Conservation (phyloP, 2,797 vertebrate species). For the Acanthis flammea region DNA sequence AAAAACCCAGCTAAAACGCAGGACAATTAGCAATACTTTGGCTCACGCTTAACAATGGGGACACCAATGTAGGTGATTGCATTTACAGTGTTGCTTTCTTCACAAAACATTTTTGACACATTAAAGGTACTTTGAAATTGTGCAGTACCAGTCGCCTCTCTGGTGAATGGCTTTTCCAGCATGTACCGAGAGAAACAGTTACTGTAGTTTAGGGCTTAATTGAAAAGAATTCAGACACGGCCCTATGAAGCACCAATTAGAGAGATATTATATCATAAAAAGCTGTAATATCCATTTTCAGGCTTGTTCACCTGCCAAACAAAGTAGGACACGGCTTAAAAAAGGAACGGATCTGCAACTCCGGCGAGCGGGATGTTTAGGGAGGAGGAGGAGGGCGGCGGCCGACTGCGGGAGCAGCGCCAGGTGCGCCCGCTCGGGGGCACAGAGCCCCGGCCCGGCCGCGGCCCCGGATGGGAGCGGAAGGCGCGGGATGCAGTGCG, state of each 20-base stretch:
- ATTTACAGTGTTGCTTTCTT: slow-evolving; percentile 92
- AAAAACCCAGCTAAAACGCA: slow-evolving; percentile 95
- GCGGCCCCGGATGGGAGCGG: background rate
- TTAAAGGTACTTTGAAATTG: slow-evolving; percentile 83
- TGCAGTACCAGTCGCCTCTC: slow-evolving; percentile 79
- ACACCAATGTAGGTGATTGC: slow-evolving; percentile 96
- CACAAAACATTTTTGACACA: slow-evolving; percentile 83
- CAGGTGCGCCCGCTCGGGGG: background rate
- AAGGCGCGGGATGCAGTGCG: too few relatives aligned
- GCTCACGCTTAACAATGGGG: slow-evolving; percentile 88
- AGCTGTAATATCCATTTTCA: slow-evolving; percentile 84
- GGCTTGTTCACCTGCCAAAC: slow-evolving; percentile 75
- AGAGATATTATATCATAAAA: slow-evolving; percentile 84
- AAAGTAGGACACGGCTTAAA: slow-evolving; percentile 77
- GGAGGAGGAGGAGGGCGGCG: background rate
- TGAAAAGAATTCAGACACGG: slow-evolving; percentile 82
- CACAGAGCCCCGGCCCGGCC: background rate
- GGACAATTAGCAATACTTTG: slow-evolving; percentile 98
- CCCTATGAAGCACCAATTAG: slow-evolving; percentile 83
- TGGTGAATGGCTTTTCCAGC: slow-evolving; percentile 79
- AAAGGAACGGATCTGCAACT: slow-evolving; percentile 65
- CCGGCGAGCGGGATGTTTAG: slow-evolving; percentile 25
- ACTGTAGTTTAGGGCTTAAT: slow-evolving; percentile 81
- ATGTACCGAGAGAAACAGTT: slow-evolving; percentile 77
- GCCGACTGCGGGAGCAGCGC: background rate